Base-by-base conservation (phyloP, 2,888 invertebrate species). In the Sycophila texana region DNA sequence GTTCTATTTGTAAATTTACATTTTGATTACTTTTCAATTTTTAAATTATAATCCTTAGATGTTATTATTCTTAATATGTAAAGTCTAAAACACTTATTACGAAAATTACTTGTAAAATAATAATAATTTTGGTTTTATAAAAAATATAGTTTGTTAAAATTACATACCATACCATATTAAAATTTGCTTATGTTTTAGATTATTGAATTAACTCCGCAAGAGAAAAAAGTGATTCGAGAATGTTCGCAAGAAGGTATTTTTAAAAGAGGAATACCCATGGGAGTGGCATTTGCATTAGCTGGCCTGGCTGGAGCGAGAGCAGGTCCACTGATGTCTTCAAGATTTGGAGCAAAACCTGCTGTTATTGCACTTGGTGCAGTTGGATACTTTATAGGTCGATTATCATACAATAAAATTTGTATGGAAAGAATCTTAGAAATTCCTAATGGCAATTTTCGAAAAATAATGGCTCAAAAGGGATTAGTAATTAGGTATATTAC, bases 251-350 rank as follows among this genome's bases (percentile, higher is more conserved):
- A 84, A 73, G 83, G 75, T 55, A 79, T 79, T 47, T 3, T 7
- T 53, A 65, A 76, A 3, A 74, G 79, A 74, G 84, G 55, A 57
- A n/a, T 83, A 20, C 83, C 84, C 26, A 16, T 80, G 4, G 81
- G 77, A 51, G 0, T 82, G 26, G 0, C 74, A 5, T 67, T 55
- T 58, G 80, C 81, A n/a, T 0, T 76, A n/a, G 66, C 57, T 20
- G 75, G 76, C 2, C 76, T 71, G 0, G 26, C 74, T 10, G 67
- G 4, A 58, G 76, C 79, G 60, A 72, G 30, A 63, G n/a, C 39
- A 14, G 77, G 77, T 4, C 30, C 49, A 2, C 13, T 82, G 0
- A 65, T 18, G n/a, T 55, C 66, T 26, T 0, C 18, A 16, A 71
- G 49, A 30, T 79, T 60, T 58, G 80, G 83, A 51, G 57, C 67